A percentile compares a stretch with the other conserved stretches of the same genome.
Evolutionary conservation across 1,140 invertebrate genomes (phyloP).

Genomic region (Bombus soroeensis): DNA sequence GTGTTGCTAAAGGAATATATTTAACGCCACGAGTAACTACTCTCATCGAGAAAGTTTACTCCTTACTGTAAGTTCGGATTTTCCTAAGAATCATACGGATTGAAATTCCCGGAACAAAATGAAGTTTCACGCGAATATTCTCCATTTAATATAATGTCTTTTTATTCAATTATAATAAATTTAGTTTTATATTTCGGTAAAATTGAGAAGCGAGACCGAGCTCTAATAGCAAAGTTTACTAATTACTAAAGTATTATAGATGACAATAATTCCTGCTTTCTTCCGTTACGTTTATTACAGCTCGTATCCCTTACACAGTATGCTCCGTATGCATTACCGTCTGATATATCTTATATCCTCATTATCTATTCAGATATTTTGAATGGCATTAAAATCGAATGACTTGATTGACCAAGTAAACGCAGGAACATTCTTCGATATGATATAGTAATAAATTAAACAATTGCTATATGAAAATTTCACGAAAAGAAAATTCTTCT

Average conservation of each 20-base stretch:
- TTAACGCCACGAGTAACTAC: background rate
- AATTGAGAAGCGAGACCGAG: background rate
- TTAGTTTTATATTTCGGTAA: background rate
- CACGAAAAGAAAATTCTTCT: too few relatives aligned
- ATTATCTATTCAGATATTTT: background rate
- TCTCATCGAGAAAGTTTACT: background rate
- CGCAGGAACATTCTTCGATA: too few relatives aligned
- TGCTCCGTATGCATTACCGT: too few relatives aligned
- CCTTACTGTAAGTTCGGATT: background rate
- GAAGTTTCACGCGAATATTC: background rate
- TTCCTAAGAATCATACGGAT: background rate
- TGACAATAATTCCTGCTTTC: background rate
- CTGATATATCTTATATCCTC: background rate
- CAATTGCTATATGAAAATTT: too few relatives aligned
- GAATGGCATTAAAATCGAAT: too few relatives aligned
- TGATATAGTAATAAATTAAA: too few relatives aligned
- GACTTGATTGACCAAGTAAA: too few relatives aligned
- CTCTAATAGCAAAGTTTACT: background rate
- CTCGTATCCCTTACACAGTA: background rate
- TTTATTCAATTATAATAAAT: background rate
- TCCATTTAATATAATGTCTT: too few relatives aligned
- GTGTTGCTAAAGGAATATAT: background rate
- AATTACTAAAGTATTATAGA: background rate
- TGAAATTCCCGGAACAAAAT: too few relatives aligned
- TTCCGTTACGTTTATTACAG: background rate